phyloP scores from a whole-genome alignment of 2,113 vertebrate genomes.

The Hiodon alosoides region DNA sequence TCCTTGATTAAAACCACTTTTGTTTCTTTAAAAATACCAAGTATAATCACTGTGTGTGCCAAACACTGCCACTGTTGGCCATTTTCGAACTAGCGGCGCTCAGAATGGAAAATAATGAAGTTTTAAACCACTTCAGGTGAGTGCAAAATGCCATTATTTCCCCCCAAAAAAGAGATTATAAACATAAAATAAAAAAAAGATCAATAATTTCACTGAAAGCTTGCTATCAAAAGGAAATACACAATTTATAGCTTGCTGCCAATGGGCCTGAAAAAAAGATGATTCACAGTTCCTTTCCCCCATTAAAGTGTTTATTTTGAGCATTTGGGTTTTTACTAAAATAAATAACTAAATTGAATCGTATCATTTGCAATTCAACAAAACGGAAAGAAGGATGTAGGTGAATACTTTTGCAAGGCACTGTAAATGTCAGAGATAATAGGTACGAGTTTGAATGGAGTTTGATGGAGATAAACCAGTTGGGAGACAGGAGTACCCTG shows the following conservation, averaged over 20 bases:
- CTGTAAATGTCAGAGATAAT: no score
- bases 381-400: neutral
- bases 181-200: conserved; percentile 38
- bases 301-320: no score
- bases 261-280: conserved; percentile 28
- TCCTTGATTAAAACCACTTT: neutral
- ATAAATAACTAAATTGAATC: no score
- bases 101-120: no score
- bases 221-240: conserved; percentile 57
- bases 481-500: no score
- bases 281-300: no score
- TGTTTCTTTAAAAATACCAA: neutral
- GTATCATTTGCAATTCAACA: neutral
- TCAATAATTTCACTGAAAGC: conserved; percentile 4
- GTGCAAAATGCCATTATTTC: conserved; percentile 28
- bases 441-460: no score
- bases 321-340: no score
- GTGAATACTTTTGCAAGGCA: no score
- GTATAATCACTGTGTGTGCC: neutral
- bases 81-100: no score
- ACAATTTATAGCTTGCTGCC: conserved; percentile 46
- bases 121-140: no score
- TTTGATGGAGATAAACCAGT: no score
- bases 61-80: neutral
- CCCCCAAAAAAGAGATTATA: conserved; percentile 33